Base-by-base conservation (phyloP, 2,888 invertebrate genomes). In the Melanostoma scalare region DNA sequence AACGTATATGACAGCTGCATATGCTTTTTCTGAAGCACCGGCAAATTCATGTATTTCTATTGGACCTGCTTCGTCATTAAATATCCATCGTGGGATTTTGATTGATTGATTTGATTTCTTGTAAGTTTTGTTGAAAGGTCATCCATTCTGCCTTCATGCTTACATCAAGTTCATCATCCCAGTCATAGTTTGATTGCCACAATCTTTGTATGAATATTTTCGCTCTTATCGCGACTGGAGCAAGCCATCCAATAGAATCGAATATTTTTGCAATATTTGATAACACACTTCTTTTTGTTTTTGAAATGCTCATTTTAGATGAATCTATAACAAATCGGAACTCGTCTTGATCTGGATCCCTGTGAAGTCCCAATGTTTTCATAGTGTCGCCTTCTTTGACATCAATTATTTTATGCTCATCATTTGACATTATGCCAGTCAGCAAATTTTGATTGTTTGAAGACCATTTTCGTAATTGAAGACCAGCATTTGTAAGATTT, bases 181-280 rank as follows among this genome's bases (percentile, higher is more conserved):
- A 53, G 35, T 53, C 53, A 35, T 38, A 55, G 3, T 55, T 55
- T 55, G 55, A 20, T 55, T 55, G 55, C 55, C 38, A 38, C 8
- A 55, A 55, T 55, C 38, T 55, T 55, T 55, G 38, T 38, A 55
- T 38, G 8, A 55, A 55, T 35, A 53, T 53, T 33, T 53, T 53
- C n/a, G 53, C 35, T 35, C 35, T 33, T 53, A 53, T n/a, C 4
- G 53, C 33, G 35, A 53, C 35, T 53, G 53, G 20, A 55, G 38
- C 38, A 20, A 38, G 38, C 55, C 20, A 20, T 55, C 55, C 30
- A 38, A 55, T 55, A 38, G 55, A 36, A 55, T 55, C 38, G 30
- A 55, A 55, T 55, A 55, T 38, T 55, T 55, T 55, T 38, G 55
- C 55, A 55, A 55, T 38, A 38, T 50, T 50, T 55, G 36, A 55